These are phyloP conservation scores for Cariama cristata DNA, from an alignment of 2,113 vertebrate species.

Conservation along the genomic window DNA sequence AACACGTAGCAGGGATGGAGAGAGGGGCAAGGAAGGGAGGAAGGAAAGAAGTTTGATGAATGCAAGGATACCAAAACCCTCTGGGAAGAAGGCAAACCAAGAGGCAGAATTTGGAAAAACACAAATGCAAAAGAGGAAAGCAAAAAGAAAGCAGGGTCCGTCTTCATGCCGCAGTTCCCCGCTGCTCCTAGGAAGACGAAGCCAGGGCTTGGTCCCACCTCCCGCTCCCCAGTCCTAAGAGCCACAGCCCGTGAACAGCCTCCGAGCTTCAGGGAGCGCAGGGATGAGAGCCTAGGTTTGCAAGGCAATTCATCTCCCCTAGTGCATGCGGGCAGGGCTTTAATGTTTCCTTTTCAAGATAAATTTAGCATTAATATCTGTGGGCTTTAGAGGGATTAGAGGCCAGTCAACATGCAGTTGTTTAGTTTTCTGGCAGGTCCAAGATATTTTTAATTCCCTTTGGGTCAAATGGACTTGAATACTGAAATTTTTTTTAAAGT, in stretches of 20 bases:
- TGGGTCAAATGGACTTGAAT: not conserved
- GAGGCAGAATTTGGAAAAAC: not conserved
- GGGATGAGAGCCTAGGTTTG: not conserved
- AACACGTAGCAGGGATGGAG: not conserved
- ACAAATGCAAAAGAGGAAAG: not conserved
- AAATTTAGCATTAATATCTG: constrained; percentile 44
- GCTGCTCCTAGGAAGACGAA: not conserved
- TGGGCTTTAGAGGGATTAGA: constrained; percentile 33
- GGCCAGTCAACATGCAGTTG: not conserved
- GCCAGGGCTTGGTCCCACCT: not conserved
- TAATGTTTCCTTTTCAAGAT: not conserved
- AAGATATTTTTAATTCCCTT: constrained; percentile 33
- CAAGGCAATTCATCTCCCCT: not conserved
- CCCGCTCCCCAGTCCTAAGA: not conserved
- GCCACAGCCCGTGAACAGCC: not conserved
- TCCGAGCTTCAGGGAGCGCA: not conserved
- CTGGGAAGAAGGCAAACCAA: not conserved
- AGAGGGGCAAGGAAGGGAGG: not conserved
- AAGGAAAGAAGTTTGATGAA: not conserved
- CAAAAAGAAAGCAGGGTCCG: accelerated
- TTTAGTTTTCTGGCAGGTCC: not conserved
- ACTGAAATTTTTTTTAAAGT: not conserved
- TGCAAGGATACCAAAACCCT: not conserved
- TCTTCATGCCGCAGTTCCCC: not conserved
- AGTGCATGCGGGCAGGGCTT: not conserved